Conservation (phyloP, 2,113 vertebrate genomes). For the Phaethon lepturus region DNA sequence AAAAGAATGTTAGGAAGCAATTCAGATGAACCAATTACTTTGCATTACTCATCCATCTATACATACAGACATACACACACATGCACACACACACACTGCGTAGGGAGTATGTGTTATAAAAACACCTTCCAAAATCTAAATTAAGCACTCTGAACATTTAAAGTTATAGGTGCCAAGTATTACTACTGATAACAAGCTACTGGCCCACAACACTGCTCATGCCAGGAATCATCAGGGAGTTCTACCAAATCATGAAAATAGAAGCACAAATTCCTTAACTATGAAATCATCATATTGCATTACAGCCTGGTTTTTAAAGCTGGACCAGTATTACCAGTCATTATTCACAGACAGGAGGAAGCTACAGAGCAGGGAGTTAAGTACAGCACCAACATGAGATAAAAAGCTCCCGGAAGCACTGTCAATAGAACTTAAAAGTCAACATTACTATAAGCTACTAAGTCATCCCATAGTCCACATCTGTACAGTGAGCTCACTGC, state of each 20-base stretch:
- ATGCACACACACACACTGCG: background rate
- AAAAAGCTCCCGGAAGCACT: background rate
- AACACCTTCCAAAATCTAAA: conserved; percentile 1
- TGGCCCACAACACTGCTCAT: background rate
- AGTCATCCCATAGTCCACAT: background rate
- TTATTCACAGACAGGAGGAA: background rate
- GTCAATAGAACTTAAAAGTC: background rate
- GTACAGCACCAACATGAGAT: background rate
- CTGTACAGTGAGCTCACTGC: background rate
- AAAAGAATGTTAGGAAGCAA: conserved; percentile 33
- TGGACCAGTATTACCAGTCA: background rate
- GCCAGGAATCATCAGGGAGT: conserved; percentile 28
- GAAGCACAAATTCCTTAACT: conserved; percentile 41
- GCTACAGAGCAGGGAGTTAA: background rate
- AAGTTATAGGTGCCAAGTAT: conserved; percentile 9
- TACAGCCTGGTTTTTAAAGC: background rate
- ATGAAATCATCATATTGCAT: conserved; percentile 25
- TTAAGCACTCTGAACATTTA: background rate
- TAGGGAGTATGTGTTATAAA: background rate
- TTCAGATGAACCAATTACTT: background rate
- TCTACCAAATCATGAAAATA: conserved; percentile 48
- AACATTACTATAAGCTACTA: background rate
- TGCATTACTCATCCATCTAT: background rate
- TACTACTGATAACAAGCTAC: background rate
- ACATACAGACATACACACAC: background rate